A percentile compares a stretch with the other conserved stretches of the same genome.
These are phyloP conservation scores for Pteromalus puparum DNA, from an alignment of 1,140 invertebrate genomes.

Conservation along the genomic window DNA sequence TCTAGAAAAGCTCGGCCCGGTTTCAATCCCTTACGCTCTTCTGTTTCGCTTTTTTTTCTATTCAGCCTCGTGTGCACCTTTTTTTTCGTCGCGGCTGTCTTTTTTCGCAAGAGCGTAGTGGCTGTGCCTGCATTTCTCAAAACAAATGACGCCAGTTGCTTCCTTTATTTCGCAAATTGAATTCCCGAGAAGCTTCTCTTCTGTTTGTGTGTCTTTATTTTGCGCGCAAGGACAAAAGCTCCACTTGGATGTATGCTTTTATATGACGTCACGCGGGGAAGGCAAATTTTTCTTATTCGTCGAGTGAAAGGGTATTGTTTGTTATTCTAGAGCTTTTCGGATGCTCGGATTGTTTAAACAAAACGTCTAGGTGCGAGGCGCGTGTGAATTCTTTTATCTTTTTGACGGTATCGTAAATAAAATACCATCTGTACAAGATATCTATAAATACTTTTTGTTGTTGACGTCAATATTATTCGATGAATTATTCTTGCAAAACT, in stretches of 20 bases:
- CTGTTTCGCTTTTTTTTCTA: background rate
- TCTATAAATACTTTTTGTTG: too few relatives aligned
- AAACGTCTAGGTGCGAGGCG: too few relatives aligned
- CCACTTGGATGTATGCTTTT: background rate
- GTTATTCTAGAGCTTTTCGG: too few relatives aligned
- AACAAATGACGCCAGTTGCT: slow-evolving; percentile 34
- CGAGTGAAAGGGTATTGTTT: too few relatives aligned
- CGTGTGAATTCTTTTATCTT: too few relatives aligned
- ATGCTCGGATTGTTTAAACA: too few relatives aligned
- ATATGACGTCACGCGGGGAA: background rate
- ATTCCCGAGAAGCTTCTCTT: background rate
- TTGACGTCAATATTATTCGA: slow-evolving; percentile 3
- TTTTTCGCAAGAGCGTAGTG: background rate
- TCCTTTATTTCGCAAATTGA: slow-evolving; percentile 33
- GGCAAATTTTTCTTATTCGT: background rate
- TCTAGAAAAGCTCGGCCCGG: slow-evolving; percentile 18
- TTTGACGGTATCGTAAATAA: background rate
- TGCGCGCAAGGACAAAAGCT: background rate
- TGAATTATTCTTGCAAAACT: background rate
- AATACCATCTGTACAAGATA: background rate
- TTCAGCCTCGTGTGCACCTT: background rate
- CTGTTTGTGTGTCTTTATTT: background rate
- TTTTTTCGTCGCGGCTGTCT: background rate
- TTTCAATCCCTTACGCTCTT: slow-evolving; percentile 1
- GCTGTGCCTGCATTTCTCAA: background rate